Conservation (phyloP, 2,113 vertebrate genomes). For the Ochotona curzoniae region DNA sequence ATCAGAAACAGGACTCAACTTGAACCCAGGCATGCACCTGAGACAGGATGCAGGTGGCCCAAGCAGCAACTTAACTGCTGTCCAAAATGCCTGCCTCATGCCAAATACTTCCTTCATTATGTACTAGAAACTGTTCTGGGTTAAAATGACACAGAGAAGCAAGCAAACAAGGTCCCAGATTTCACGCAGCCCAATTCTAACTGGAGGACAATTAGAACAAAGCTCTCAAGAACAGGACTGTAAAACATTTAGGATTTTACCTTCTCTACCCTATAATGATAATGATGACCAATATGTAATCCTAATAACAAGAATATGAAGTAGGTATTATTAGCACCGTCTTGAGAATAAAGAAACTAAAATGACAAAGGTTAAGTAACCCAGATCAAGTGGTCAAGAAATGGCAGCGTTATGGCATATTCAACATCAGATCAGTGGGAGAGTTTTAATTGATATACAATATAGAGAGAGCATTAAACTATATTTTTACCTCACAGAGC, state of each 20-base stretch:
- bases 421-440: constrained; percentile 24
- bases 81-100: no score
- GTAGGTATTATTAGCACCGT: neutral
- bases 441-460: neutral
- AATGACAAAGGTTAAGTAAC: constrained; percentile 22
- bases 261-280: neutral
- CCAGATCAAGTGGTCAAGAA: constrained; percentile 11
- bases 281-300: constrained; percentile 5
- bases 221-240: neutral
- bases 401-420: constrained; percentile 7
- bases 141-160: neutral
- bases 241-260: constrained; percentile 34
- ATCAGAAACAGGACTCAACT: no score
- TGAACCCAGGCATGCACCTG: no score
- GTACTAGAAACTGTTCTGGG: constrained; percentile 16
- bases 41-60: no score
- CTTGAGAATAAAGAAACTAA: constrained; percentile 55
- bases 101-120: constrained; percentile 2
- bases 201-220: constrained; percentile 6
- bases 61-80: no score
- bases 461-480: constrained; percentile 19
- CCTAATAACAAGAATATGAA: constrained; percentile 45
- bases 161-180: neutral
- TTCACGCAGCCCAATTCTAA: constrained; percentile 41
- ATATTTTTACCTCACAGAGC: constrained; percentile 2